A percentile compares a stretch with the other conserved stretches of the same genome.
Evolutionary conservation across 2,797 vertebrate species (phyloP).

Genomic region (Tokudaia tokunoshimensis): DNA sequence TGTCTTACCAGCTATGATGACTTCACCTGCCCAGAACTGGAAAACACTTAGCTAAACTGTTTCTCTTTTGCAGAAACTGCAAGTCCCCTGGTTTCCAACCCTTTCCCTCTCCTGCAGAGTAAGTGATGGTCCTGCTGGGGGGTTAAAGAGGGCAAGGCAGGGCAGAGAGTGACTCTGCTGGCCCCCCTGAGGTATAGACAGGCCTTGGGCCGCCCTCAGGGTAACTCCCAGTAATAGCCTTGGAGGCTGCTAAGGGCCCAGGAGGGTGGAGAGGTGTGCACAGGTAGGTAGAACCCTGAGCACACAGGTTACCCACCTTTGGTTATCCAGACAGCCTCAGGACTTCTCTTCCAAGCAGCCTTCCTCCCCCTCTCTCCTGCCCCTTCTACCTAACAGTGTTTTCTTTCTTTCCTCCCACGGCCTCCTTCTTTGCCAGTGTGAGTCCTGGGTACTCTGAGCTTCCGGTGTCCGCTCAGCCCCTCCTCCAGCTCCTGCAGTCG

Average conservation of each 20-base stretch:
- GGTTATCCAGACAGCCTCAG: neutral
- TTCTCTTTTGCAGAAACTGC: constrained; percentile 92
- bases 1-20: neutral
- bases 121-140: constrained; percentile 85
- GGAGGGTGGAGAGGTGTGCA: neutral
- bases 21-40: constrained; percentile 24
- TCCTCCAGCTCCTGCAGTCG: too few species aligned
- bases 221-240: neutral
- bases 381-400: neutral
- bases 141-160: constrained; percentile 71
- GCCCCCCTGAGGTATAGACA: neutral
- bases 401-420: neutral
- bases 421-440: too few species aligned
- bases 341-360: neutral
- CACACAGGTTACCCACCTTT: too few species aligned
- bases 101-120: constrained; percentile 94
- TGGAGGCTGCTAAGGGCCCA: neutral
- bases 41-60: constrained; percentile 82
- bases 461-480: neutral
- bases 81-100: constrained; percentile 93
- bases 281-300: neutral
- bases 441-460: neutral
- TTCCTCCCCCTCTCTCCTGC: too few species aligned
- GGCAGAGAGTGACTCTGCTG: neutral
- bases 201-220: neutral